Base-by-base conservation (phyloP, 2,797 vertebrate genomes). In the Molossus molossus region DNA sequence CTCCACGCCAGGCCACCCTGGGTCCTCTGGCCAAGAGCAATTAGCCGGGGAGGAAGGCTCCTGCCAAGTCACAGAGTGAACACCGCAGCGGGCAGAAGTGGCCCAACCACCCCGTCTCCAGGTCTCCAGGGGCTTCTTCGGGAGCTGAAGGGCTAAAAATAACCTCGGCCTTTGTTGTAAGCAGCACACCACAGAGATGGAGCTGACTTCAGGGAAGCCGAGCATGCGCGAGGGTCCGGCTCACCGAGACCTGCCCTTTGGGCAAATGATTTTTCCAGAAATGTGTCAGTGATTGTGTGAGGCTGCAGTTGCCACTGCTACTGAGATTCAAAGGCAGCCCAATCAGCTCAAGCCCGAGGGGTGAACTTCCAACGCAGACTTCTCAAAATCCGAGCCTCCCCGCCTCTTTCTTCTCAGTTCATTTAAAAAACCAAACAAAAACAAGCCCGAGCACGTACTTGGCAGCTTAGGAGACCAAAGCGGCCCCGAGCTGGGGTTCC, bases 191-290 rank as follows among this genome's bases (percentile, higher is more conserved):
- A 90, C 91, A 75, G 96, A 64, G 89, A 92, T 50, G 79, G 82
- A 73, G 92, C 94, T 45, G 94, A 84, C 85, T 94, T 89, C 96
- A 95, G 88, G 91, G 96, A 94, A 97, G 82, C 73, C 0, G 73
- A 95, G 97, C 97, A 93, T 96, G 97, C 64, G 57, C 81, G 0
- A 62, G 95, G 95, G 95, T 90, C 96, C 80, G 0, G 1, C 94
- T 95, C 89, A 58, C 73, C 0, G 2, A 92, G 95, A 94, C 94
- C 94, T 96, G 94, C 92, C 97, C 96, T 97, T 97, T 93, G 96
- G 97, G 95, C 96, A 94, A 95, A 95, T 83, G 96, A 96, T 93
- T 96, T 96, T 96, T 97, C 96, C 94, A 97, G 94, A 97, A 97
- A 94, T 12, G 48, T 92, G 97, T 97, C 91, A 70, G 89, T 87